Base-by-base conservation (phyloP, 2,113 vertebrate species). In the Lasiurus borealis region DNA sequence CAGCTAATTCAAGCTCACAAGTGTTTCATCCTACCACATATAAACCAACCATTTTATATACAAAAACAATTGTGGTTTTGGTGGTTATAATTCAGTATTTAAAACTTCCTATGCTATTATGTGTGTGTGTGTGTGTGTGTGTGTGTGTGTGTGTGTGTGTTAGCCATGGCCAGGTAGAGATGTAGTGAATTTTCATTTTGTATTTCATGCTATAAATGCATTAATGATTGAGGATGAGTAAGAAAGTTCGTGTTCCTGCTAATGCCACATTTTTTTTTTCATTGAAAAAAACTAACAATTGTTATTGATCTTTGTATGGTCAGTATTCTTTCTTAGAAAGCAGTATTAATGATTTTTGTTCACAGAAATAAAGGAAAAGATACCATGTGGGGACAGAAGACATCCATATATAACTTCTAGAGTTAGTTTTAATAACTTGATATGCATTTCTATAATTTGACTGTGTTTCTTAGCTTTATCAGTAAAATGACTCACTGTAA, bases 321-420 rank as follows among this genome's bases (percentile, higher is more conserved):
- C 40, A 34, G 2, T 85, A 93, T 83, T 95, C 14, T 94, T 69
- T 93, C 76, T 91, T 54, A 50, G 18, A 92, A 84, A 88, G 46
- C 9, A 92, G 5, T 31, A 72, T 31, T 68, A 64, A 31, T 72
- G 29, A 54, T n/a, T 50, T 72, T 15, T 87, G 16, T 57, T 91
- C 59, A 72, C 18, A 77, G 21, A 27, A 34, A 82, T 81, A 80
- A 62, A 48, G 52, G 4, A 72, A 69, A 48, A 73, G 29, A 62
- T 50, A 57, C n/a, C 14, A 48, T 83, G 14, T 72, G 57, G 59
- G 6, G 13, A 34, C 8, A 73, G 54, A 94, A 72, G 23, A 86
- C 0, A 71, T 68, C 8, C 16, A 72, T 27, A 40, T 21, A 16
- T 18, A 91, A 75, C 14, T 6, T n/a, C 66, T n/a, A 83, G 16